Percentiles rank a stretch among this genome's conserved stretches.
Conservation (phyloP, 1,140 invertebrate species). For the Pomacea maculata region DNA sequence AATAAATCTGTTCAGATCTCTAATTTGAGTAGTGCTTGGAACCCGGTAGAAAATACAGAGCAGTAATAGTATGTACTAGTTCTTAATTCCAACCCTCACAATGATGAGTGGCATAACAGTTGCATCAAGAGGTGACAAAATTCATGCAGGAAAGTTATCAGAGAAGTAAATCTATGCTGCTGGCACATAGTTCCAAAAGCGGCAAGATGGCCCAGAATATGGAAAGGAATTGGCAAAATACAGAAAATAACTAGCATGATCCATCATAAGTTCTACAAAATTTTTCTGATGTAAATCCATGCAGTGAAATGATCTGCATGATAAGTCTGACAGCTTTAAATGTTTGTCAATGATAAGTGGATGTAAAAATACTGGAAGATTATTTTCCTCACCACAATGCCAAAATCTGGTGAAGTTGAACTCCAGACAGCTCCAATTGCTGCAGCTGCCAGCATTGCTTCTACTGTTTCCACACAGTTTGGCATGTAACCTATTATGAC, state of each 20-base stretch:
- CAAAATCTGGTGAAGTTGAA: constrained; percentile 72
- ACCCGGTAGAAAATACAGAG: too few relatives aligned
- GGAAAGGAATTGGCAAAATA: not conserved
- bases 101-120: too few relatives aligned
- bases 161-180: not conserved
- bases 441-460: constrained; percentile 69
- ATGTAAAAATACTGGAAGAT: too few relatives aligned
- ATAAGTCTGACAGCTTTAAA: too few relatives aligned
- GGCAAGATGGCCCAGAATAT: not conserved
- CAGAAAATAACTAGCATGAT: too few relatives aligned
- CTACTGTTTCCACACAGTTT: constrained; percentile 67
- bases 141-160: not conserved
- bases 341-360: too few relatives aligned
- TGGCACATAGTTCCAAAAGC: not conserved
- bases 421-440: constrained; percentile 72
- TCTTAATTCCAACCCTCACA: too few relatives aligned
- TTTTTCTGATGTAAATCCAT: not conserved
- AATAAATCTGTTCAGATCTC: too few relatives aligned
- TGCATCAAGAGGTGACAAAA: too few relatives aligned
- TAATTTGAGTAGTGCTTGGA: too few relatives aligned
- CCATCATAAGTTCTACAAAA: too few relatives aligned
- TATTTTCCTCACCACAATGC: constrained; percentile 63
- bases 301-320: not conserved
- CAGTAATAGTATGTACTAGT: too few relatives aligned
- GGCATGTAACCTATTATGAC: constrained; percentile 66